Evolutionary conservation across 2,113 vertebrate species (phyloP).

Genomic region (Pandion haliaetus): DNA sequence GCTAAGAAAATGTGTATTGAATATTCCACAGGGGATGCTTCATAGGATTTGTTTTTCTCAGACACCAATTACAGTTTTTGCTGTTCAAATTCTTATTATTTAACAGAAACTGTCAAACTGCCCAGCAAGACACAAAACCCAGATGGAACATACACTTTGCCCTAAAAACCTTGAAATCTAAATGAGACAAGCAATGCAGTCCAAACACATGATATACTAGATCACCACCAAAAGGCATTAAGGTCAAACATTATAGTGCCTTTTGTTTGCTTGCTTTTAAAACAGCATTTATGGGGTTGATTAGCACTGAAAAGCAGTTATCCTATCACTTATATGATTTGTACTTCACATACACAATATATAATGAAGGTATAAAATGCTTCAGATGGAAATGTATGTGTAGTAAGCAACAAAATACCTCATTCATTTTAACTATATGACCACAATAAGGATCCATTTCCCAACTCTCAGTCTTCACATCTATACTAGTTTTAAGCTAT

Average conservation of each 20-base stretch:
- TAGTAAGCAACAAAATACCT: not conserved
- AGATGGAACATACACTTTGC: not conserved
- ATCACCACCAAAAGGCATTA: not conserved
- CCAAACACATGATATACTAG: not conserved
- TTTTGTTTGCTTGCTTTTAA: conserved; percentile 11
- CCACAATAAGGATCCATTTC: not conserved
- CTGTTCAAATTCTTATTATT: not conserved
- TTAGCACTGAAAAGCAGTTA: not conserved
- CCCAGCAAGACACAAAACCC: not conserved
- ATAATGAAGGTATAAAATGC: not conserved
- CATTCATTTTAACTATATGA: not conserved
- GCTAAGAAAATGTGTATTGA: not conserved
- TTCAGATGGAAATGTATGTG: not conserved
- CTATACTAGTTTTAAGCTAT: not conserved
- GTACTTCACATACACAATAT: not conserved
- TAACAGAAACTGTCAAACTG: not conserved
- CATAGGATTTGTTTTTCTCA: not conserved
- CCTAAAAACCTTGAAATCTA: not conserved
- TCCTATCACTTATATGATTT: not conserved
- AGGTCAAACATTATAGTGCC: not conserved
- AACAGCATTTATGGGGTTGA: not conserved
- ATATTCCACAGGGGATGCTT: not conserved
- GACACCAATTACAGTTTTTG: not conserved
- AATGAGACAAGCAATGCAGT: not conserved
- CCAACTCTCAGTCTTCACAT: not conserved